Evolutionary conservation across 2,113 vertebrate species (phyloP), one percentile per base, ranked within the genome.

Genomic region (Prinia subflava): DNA sequence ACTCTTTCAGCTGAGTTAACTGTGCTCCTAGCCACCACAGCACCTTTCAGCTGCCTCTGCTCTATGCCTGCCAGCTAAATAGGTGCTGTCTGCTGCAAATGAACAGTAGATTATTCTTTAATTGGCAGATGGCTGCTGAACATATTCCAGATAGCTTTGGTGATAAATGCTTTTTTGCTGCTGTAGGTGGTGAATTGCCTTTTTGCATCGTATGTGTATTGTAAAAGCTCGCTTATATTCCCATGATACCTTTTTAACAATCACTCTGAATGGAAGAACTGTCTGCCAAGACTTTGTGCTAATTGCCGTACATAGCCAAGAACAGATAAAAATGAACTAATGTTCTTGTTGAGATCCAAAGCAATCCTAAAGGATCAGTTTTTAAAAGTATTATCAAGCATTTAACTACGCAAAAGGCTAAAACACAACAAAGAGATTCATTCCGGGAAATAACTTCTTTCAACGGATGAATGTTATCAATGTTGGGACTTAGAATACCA

Each of bases 381-480:
- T 96, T 91, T 88, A 86, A 95, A 83, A 90, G 33, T 23, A 18
- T 93, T 94, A 94, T 90, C 76, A 89, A 53, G 23, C 47, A 91
- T 88, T 70, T 90, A 89, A 92, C 85, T 88, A 87, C 69, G 33
- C 21, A 95, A 94, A 62, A 65, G 21, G 16, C 74, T 94, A 81
- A 94, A 95, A 86, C 41, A 83, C 33, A 94, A 87, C 25, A 41
- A 31, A 28, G 49, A 60, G 44, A 63, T 92, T 92, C 7, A 75
- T 87, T 93, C 31, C 0, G 2, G 65, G 73, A 77, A 91, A 82
- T 52, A 3, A 16, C 67, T 88, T 94, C 25, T 83, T 87, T 78
- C 37, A 77, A 31, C 60, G 6, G 47, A 89, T 90, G 41, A 87
- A 74, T 63, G 35, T 95, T 89, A 90, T 83, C 69, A 90, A 44